Evolutionary conservation across 2,888 invertebrate genomes (phyloP).

Genomic region (Autographa gamma): DNA sequence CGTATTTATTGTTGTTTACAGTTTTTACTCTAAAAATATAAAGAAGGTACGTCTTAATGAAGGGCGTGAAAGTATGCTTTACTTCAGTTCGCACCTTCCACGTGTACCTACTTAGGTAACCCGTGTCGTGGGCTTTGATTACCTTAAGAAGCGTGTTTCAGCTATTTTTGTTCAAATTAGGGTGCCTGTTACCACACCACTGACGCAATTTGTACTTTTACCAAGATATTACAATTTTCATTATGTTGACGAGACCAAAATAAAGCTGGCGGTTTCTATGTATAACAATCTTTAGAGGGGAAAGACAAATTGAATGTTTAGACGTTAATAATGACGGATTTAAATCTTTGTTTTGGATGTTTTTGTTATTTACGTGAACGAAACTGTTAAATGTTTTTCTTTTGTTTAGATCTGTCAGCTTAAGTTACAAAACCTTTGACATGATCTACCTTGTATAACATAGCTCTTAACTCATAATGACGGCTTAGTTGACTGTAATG

Average conservation of each 20-base stretch:
- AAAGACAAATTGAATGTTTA: conserved; percentile 43
- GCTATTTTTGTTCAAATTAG: conserved; percentile 74
- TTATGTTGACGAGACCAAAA: conserved; percentile 47
- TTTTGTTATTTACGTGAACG: not conserved
- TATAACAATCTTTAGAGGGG: conserved; percentile 31
- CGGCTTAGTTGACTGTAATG: too few species aligned
- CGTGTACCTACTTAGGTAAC: conserved; percentile 64
- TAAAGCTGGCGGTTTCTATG: conserved; percentile 47
- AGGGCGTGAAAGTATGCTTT: conserved; percentile 77
- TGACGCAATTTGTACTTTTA: conserved; percentile 57
- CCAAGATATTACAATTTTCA: conserved; percentile 53
- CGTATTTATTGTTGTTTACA: conserved; percentile 77
- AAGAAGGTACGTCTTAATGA: conserved; percentile 61
- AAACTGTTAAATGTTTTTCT: not conserved
- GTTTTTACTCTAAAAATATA: conserved; percentile 79
- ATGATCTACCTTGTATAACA: not conserved
- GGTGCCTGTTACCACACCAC: conserved; percentile 63
- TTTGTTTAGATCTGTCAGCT: not conserved
- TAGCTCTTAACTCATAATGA: not conserved
- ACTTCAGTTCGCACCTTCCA: conserved; percentile 82
- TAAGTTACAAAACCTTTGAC: too few species aligned
- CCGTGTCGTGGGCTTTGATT: conserved; percentile 81
- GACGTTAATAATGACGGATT: conserved; percentile 20
- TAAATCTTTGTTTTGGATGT: conserved; percentile 3
- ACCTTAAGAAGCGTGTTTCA: conserved; percentile 71